A percentile compares a stretch with the other conserved stretches of the same genome.
Evolutionary conservation across 2,113 vertebrate species (phyloP).

Genomic region (Neodon shergylaensis): DNA sequence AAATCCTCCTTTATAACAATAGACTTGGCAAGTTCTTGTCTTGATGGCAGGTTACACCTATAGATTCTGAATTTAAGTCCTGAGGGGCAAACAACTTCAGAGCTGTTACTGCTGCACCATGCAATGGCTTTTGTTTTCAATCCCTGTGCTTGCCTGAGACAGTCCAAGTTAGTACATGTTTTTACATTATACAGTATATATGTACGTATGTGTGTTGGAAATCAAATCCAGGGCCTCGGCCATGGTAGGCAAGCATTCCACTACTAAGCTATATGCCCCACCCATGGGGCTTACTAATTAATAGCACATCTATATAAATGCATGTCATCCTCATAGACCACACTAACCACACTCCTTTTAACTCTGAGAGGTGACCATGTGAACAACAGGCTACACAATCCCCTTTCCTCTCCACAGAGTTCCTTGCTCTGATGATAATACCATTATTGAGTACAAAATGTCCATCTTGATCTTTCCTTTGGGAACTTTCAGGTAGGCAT

Average conservation of each 20-base stretch:
- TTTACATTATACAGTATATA: neutral
- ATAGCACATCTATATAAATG: neutral
- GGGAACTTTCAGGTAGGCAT: neutral
- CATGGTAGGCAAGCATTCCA: neutral
- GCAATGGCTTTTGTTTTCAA: neutral
- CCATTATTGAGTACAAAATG: neutral
- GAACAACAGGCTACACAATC: neutral
- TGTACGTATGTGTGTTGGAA: neutral
- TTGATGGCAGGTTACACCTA: neutral
- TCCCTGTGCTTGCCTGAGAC: neutral
- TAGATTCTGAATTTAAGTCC: constrained; percentile 22
- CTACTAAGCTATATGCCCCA: neutral
- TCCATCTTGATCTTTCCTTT: neutral
- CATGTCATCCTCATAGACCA: neutral
- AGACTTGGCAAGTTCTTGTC: neutral
- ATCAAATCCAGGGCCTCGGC: neutral
- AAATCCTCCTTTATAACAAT: neutral
- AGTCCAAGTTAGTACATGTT: neutral
- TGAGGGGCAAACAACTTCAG: neutral
- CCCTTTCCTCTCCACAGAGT: neutral
- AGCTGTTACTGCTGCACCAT: neutral
- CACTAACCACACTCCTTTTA: neutral
- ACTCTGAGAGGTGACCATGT: constrained; percentile 1
- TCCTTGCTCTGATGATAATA: constrained; percentile 10
- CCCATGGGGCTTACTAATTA: neutral